These are phyloP conservation scores for Crossaster papposus DNA, from an alignment of 53 echinoderm and acorn worm species.

Conservation along the genomic window DNA sequence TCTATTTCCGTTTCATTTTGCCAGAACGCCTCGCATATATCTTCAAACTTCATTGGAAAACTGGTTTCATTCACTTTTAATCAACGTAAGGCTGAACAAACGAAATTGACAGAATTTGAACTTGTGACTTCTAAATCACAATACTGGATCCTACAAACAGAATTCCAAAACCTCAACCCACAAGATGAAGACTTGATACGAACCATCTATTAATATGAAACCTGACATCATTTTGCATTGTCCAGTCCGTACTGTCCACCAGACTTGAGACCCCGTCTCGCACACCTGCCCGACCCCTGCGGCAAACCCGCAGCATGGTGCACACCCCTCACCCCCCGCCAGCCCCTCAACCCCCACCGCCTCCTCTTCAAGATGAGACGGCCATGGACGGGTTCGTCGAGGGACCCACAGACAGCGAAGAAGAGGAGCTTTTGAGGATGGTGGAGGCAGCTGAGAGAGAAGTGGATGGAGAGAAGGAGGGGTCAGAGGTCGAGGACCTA, in stretches of 20 bases:
- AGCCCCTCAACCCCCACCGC: slow-evolving; percentile 6
- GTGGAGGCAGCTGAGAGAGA: slow-evolving; percentile 71
- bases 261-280: slow-evolving; percentile 35
- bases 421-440: slow-evolving; percentile 82
- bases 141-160: no score
- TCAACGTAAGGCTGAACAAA: no score
- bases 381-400: slow-evolving; percentile 56
- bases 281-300: slow-evolving; percentile 51
- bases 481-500: slow-evolving; percentile 23
- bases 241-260: slow-evolving; percentile 50
- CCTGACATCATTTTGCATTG: background rate
- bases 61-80: no score
- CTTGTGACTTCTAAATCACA: no score
- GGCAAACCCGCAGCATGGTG: slow-evolving; percentile 44
- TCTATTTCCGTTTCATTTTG: no score
- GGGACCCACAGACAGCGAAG: slow-evolving; percentile 65
- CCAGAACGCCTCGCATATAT: no score
- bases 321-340: slow-evolving; percentile 39
- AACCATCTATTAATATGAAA: no score
- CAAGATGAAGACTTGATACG: no score
- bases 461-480: slow-evolving; percentile 46
- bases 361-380: slow-evolving; percentile 28
- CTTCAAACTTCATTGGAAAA: no score
- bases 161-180: no score
- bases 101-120: no score